Percentiles rank a stretch among this genome's conserved stretches.
These are phyloP conservation scores for Silurus asotus DNA, from an alignment of 2,113 vertebrate genomes.

Conservation along the genomic window DNA sequence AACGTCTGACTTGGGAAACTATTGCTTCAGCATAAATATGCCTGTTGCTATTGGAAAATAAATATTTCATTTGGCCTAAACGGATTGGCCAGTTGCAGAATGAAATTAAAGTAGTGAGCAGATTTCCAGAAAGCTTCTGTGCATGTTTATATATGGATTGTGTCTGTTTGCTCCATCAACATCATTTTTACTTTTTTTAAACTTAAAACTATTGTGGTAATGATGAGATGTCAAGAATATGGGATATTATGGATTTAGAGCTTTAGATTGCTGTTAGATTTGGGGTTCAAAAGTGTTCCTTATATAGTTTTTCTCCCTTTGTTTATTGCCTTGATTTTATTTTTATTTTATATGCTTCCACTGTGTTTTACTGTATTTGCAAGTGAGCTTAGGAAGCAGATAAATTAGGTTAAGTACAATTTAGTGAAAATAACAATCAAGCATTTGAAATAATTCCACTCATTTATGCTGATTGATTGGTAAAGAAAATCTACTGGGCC, in stretches of 20 bases:
- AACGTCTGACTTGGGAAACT: constrained; percentile 51
- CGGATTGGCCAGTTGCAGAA: constrained; percentile 45
- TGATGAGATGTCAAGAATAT: background rate
- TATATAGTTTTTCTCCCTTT: background rate
- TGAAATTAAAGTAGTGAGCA: constrained; percentile 45
- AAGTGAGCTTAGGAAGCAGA: background rate
- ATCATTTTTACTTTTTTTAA: background rate
- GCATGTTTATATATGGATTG: background rate
- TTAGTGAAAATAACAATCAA: background rate
- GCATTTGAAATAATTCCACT: background rate
- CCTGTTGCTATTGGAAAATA: constrained; percentile 57
- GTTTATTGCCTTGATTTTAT: background rate
- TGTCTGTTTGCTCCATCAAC: constrained; percentile 2
- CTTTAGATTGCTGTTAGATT: background rate
- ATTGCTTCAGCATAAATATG: constrained; percentile 58
- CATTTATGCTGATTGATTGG: background rate
- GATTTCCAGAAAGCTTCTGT: constrained; percentile 38
- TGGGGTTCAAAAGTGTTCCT: background rate
- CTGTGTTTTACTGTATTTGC: background rate
- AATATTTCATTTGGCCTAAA: constrained; percentile 62
- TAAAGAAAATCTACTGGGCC: background rate
- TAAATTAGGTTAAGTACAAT: background rate
- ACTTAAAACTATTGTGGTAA: background rate
- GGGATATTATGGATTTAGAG: background rate
- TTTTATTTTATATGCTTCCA: background rate